Conservation (phyloP, 2,888 invertebrate genomes). For the Pyrrhosoma nymphula region DNA sequence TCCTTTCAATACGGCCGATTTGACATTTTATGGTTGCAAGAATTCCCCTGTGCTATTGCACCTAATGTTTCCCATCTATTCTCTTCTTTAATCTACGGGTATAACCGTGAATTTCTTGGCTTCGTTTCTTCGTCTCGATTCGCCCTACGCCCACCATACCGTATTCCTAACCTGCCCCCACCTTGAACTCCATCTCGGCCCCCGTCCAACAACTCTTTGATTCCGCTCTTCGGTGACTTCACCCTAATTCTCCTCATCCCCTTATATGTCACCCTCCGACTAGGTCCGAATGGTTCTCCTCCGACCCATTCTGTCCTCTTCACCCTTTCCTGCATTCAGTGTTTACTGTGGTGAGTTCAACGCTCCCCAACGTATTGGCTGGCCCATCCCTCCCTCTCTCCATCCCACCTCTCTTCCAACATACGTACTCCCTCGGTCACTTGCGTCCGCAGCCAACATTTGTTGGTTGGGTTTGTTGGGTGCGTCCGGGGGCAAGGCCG, state of each 20-base stretch:
- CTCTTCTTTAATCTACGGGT: no score
- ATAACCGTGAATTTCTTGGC: not conserved
- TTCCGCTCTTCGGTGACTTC: not conserved
- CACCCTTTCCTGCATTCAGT: not conserved
- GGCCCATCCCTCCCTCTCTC: not conserved
- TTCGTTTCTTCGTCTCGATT: not conserved
- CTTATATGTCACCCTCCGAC: not conserved
- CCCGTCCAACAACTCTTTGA: not conserved
- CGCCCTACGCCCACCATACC: not conserved
- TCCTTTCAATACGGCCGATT: no score
- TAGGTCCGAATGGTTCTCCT: no score
- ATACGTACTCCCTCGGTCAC: not conserved
- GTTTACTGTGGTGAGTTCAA: conserved; percentile 8
- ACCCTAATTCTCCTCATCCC: not conserved
- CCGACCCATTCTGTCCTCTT: not conserved
- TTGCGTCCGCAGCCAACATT: not conserved
- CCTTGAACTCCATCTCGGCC: conserved; percentile 10
- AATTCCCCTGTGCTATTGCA: no score
- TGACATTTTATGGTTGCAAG: no score
- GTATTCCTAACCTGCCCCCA: not conserved
- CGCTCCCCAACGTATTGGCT: not conserved
- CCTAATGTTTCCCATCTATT: no score
- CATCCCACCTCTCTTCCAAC: not conserved
- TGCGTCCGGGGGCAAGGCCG: not conserved
- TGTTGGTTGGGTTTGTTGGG: not conserved